Evolutionary conservation across 2,797 vertebrate species (phyloP).

Genomic region (Hydrophis major): DNA sequence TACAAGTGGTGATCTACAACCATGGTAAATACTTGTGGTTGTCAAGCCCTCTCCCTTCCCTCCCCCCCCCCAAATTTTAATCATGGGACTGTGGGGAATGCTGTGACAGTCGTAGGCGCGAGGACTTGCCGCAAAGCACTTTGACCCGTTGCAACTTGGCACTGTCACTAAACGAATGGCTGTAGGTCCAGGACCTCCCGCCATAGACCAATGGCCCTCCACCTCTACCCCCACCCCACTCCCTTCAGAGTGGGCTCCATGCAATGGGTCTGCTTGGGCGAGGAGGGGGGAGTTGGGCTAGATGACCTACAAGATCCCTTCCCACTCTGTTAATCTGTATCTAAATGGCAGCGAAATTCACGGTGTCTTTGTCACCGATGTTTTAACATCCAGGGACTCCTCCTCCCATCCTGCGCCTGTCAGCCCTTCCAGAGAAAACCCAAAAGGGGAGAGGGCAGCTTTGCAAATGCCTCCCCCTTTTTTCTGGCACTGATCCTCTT

Average conservation of each 20-base stretch:
- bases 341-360: slow-evolving; percentile 72
- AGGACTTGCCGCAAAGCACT: background rate
- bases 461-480: slow-evolving; percentile 43
- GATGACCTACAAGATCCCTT: too few relatives aligned
- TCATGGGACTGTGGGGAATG: background rate
- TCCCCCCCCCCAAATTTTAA: background rate
- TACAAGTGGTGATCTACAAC: background rate
- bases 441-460: slow-evolving; percentile 54
- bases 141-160: background rate
- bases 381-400: slow-evolving; percentile 68
- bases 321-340: too few relatives aligned
- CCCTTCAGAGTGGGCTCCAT: slow-evolving; percentile 55
- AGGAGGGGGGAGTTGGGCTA: too few relatives aligned
- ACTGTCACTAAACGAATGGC: background rate
- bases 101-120: background rate
- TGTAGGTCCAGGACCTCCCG: background rate
- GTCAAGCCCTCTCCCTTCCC: too few relatives aligned
- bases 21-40: too few relatives aligned
- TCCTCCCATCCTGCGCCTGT: slow-evolving; percentile 74
- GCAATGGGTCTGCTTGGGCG: background rate
- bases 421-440: slow-evolving; percentile 69
- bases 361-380: slow-evolving; percentile 74
- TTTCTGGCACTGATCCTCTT: background rate
- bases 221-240: slow-evolving; percentile 34
- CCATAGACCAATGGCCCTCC: slow-evolving; percentile 38